Conservation (phyloP, 2,113 vertebrate genomes). For the Felis catus region F.catus_Fca126_mat1.0 CM031413.1:155821001-155821500, state of each 20-base stretch:
- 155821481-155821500: conserved; percentile 84
- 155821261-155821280: conserved; percentile 64
- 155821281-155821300: conserved; percentile 58
- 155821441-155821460: conserved; percentile 61
- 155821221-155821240: conserved; percentile 35
- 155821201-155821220: conserved; percentile 47
- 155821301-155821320: background rate
- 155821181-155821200: conserved; percentile 54
- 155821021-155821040: conserved; percentile 26
- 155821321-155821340: conserved; percentile 50
- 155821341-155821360: conserved; percentile 60
- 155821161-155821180: conserved; percentile 46
- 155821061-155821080: conserved; percentile 29
- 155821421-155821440: conserved; percentile 60
- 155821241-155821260: conserved; percentile 2
- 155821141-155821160: conserved; percentile 22
- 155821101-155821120: background rate
- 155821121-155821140: conserved; percentile 19
- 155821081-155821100: background rate
- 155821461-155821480: conserved; percentile 71
- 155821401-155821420: conserved; percentile 70
- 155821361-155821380: conserved; percentile 71
- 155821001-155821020: background rate
- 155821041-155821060: conserved; percentile 3
- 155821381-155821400: conserved; percentile 71